Conservation (phyloP, 2,888 invertebrate genomes). For the Folsomia candida region DNA sequence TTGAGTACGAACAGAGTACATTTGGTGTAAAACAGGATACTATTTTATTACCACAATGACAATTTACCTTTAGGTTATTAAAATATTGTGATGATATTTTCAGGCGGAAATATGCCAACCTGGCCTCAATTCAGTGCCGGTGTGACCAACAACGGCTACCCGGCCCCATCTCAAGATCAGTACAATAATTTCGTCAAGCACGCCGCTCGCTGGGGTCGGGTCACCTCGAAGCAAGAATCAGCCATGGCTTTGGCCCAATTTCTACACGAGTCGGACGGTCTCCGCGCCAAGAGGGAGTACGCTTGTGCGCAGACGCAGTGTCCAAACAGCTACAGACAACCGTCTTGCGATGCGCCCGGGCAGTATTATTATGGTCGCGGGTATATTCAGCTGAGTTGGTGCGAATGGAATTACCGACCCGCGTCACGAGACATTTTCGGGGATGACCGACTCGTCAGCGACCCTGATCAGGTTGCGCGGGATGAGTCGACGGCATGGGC, state of each 20-base stretch:
- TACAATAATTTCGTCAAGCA: constrained; percentile 31
- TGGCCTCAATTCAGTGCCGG: constrained; percentile 34
- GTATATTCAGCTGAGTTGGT: constrained; percentile 44
- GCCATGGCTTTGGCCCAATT: constrained; percentile 46
- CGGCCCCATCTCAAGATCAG: constrained; percentile 31
- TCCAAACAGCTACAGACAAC: constrained; percentile 31
- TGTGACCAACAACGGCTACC: constrained; percentile 36
- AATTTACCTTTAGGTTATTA: not conserved
- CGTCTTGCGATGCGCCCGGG: constrained; percentile 28
- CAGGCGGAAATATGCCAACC: constrained; percentile 2
- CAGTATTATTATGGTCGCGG: constrained; percentile 32
- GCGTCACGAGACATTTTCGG: constrained; percentile 33
- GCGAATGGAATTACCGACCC: constrained; percentile 38
- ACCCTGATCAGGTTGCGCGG: constrained; percentile 38
- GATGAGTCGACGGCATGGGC: constrained; percentile 39
- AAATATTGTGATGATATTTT: too few species aligned
- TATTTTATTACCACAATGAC: too few species aligned
- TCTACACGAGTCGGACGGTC: constrained; percentile 43
- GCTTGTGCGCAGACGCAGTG: constrained; percentile 29
- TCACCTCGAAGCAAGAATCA: constrained; percentile 39
- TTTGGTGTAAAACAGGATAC: too few species aligned
- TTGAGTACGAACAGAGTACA: too few species aligned
- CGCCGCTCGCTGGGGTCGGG: constrained; percentile 24
- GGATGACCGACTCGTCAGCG: constrained; percentile 29
- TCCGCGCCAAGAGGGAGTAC: constrained; percentile 37